Conservation (phyloP, 2,113 vertebrate genomes). For the Rhombomys opimus region DNA sequence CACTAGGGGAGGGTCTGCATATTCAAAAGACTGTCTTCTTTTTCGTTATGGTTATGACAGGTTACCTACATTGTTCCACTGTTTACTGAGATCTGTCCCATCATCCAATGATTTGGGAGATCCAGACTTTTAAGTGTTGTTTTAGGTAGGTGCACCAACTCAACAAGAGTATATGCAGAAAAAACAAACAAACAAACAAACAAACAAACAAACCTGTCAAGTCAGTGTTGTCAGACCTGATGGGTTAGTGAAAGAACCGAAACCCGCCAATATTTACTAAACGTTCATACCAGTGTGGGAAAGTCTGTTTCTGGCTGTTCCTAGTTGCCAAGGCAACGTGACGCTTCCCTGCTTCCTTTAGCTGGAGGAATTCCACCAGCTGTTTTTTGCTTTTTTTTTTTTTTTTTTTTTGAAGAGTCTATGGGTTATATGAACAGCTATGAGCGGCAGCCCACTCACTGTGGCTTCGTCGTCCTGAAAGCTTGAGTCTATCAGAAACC, state of each 20-base stretch:
- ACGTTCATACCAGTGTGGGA: background rate
- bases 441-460: too few species aligned
- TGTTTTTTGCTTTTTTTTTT: background rate
- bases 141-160: background rate
- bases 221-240: background rate
- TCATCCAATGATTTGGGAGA: background rate
- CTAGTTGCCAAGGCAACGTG: background rate
- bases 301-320: background rate
- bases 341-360: background rate
- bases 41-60: background rate
- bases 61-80: background rate
- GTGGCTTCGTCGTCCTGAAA: background rate
- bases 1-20: background rate
- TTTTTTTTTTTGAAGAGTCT: background rate
- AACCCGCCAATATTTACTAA: background rate
- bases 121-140: background rate
- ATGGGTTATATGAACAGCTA: background rate
- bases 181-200: background rate
- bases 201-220: background rate
- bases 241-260: background rate
- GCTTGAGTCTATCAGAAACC: background rate
- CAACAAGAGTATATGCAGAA: background rate
- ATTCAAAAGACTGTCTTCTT: background rate
- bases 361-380: background rate
- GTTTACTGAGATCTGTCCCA: background rate